Evolutionary conservation across 2,113 vertebrate species (phyloP), one percentile per base, ranked within the genome.

Genomic region (Puma concolor): DNA sequence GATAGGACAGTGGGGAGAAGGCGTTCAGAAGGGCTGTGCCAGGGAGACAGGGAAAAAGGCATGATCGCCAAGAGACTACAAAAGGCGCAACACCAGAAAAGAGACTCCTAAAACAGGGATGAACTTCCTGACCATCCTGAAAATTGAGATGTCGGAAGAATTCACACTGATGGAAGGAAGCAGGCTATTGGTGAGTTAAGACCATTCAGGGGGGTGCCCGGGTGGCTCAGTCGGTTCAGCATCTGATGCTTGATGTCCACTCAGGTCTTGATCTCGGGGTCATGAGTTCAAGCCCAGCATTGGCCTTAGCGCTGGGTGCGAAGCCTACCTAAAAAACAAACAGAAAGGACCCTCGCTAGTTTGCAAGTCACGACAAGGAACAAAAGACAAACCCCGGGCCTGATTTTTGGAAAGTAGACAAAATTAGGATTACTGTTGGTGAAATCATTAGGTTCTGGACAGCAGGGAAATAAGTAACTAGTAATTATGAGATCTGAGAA

Each of bases 101-200:
- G 3, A 41, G 8, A 33, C 17, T 7, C 2, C 4, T 21, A 14
- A 60, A 50, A 36, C 1, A 10, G 50, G 4, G 5, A 11, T 4
- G 41, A 41, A 23, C 23, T 71, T 41, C 29, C 19, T 2, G 27
- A 23, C 16, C 12, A 7, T 15, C 17, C 52, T n/a, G 19, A 33
- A 23, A 15, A 11, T 10, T 7, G 50, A 92, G 69, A 71, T 0
- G 1, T 25, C 27, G 23, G 29, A 19, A 72, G 38, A 50, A 29
- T 36, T 38, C 33, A 23, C 11, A 0, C 2, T 7, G 25, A 15
- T 31, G 33, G 17, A 25, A 15, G 4, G 13, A 52, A 50, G 21
- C 33, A 36, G 44, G 13, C 25, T 44, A 8, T 8, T 13, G 25
- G 23, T 71, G 19, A 12, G 69, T 74, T 76, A 44, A 44, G 3